Conservation (phyloP, 2,888 invertebrate species). For the Leistus spinibarbis region DNA sequence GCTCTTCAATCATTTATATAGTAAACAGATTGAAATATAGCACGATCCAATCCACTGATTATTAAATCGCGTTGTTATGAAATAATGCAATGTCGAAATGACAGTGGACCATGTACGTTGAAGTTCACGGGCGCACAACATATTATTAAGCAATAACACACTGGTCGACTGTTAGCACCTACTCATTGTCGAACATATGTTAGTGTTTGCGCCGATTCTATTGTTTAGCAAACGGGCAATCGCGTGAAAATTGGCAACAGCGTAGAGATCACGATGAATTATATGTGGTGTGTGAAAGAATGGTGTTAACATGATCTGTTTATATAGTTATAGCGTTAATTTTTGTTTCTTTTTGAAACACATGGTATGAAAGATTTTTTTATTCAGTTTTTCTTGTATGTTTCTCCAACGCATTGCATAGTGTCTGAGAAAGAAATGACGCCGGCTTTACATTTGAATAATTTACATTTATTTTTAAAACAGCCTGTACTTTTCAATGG, state of each 20-base stretch:
- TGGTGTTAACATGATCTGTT: background rate
- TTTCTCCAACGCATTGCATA: background rate
- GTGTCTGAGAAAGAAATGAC: background rate
- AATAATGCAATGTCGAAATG: background rate
- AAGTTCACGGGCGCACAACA: background rate
- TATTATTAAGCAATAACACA: background rate
- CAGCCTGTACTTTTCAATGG: background rate
- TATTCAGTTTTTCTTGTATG: background rate
- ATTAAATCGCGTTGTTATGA: background rate
- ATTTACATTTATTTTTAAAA: background rate
- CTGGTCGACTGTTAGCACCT: background rate
- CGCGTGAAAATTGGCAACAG: background rate
- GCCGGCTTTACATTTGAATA: background rate
- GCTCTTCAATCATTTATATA: background rate
- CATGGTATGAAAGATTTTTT: conserved; percentile 24
- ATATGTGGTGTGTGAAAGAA: conserved; percentile 2
- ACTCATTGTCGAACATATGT: background rate
- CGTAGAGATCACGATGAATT: background rate
- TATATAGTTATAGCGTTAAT: conserved; percentile 22
- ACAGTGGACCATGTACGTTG: background rate
- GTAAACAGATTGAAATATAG: background rate
- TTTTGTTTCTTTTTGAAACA: conserved; percentile 28
- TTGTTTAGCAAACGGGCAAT: background rate
- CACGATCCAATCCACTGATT: background rate
- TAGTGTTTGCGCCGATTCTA: background rate